phyloP scores from a whole-genome alignment of 2,797 vertebrate species.

The Pangasius macronema region DNA sequence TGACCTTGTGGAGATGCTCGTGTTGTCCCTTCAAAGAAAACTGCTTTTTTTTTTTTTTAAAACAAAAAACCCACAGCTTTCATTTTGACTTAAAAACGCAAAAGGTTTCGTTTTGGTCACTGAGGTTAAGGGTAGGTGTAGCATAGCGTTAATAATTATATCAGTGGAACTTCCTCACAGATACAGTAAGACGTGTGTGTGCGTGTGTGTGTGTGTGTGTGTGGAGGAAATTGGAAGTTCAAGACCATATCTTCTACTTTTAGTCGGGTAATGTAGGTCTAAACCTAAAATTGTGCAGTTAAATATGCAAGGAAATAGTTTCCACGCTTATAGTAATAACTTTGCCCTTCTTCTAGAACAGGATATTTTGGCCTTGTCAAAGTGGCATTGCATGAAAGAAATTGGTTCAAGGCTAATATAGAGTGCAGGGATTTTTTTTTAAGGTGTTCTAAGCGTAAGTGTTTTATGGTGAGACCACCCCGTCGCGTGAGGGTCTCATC shows the following conservation, averaged over 20 bases:
- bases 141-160: not conserved
- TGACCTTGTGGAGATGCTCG: not conserved
- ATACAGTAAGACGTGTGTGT: not conserved
- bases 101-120: not conserved
- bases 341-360: not conserved
- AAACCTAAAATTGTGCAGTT: not conserved
- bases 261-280: not conserved
- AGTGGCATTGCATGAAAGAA: not conserved
- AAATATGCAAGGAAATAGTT: not conserved
- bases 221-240: not conserved
- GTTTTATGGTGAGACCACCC: constrained; percentile 19
- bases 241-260: not conserved
- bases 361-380: not conserved
- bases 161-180: not conserved
- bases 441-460: not conserved
- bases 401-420: not conserved
- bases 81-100: not conserved
- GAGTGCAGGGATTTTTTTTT: not conserved
- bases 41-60: not conserved
- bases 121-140: not conserved
- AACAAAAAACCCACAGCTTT: not conserved
- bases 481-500: constrained; percentile 15
- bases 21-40: not conserved
- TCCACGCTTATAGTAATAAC: not conserved
- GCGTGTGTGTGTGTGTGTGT: not conserved